These are phyloP conservation scores for Chaetoderma sp. DNA, from an alignment of 2,888 invertebrate species.

Conservation along the genomic window DNA sequence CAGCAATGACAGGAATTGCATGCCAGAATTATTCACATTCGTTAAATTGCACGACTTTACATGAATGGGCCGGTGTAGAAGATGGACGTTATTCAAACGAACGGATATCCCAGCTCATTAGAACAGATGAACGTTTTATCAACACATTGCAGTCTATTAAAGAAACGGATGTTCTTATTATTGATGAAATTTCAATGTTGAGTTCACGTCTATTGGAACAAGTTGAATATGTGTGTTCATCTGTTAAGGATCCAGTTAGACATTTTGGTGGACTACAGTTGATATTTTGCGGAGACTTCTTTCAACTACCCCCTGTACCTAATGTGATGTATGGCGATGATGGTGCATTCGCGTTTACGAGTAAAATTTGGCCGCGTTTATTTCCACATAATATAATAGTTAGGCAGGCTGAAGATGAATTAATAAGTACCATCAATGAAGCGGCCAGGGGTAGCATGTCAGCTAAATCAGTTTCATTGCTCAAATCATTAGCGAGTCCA, in stretches of 20 bases:
- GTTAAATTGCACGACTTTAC: background rate
- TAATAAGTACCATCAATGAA: slow-evolving; percentile 7
- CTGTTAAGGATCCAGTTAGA: background rate
- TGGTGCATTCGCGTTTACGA: background rate
- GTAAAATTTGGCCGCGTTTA: background rate
- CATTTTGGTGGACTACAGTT: background rate
- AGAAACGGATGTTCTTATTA: background rate
- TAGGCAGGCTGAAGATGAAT: background rate
- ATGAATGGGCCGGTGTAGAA: slow-evolving; percentile 1
- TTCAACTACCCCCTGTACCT: background rate
- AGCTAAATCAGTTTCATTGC: slow-evolving; percentile 1
- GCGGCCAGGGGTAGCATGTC: slow-evolving; percentile 2
- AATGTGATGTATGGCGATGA: background rate
- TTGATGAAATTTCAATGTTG: slow-evolving; percentile 12
- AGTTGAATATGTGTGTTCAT: background rate
- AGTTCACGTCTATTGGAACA: background rate
- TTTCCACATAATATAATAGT: background rate
- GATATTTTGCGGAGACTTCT: background rate
- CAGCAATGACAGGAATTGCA: background rate
- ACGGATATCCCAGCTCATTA: background rate
- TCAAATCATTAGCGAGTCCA: slow-evolving; percentile 1
- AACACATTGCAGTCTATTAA: background rate
- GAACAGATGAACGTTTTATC: background rate
- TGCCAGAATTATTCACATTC: background rate
- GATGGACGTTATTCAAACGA: background rate